Percentiles rank a stretch among this genome's conserved stretches.
Conservation (phyloP, 2,888 invertebrate genomes). For the Aquatica leii region DNA sequence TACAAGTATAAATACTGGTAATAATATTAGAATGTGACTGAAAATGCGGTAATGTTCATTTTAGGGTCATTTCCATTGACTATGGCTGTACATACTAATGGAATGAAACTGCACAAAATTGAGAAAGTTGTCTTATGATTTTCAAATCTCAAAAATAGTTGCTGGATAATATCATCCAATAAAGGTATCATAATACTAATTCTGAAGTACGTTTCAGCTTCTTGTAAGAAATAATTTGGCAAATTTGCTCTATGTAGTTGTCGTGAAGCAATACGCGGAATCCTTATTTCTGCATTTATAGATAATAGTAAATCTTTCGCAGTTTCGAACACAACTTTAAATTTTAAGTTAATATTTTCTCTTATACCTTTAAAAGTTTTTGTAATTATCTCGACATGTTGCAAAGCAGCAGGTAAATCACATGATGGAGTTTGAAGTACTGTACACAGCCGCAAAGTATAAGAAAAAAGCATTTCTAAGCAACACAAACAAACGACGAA, state of each 20-base stretch:
- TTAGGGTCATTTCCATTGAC: no score
- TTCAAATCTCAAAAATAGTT: no score
- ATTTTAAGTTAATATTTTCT: no score
- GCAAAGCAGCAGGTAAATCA: neutral
- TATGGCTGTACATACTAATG: no score
- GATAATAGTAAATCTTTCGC: neutral
- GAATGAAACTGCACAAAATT: neutral
- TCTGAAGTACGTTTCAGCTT: neutral
- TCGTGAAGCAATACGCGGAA: neutral
- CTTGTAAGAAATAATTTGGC: neutral
- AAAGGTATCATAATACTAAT: neutral
- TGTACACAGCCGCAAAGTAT: neutral
- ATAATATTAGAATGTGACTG: no score
- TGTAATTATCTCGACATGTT: neutral
- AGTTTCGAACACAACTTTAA: neutral
- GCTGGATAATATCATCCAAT: neutral
- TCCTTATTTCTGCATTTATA: neutral
- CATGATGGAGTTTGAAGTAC: neutral
- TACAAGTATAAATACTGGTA: no score
- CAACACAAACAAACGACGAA: no score
- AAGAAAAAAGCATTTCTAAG: neutral
- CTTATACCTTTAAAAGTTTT: neutral
- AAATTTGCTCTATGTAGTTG: neutral
- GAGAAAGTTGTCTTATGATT: neutral
- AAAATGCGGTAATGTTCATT: no score